Evolutionary conservation across 1,140 invertebrate genomes (phyloP).

Genomic region (Brachionus asplanchnoidis): DNA sequence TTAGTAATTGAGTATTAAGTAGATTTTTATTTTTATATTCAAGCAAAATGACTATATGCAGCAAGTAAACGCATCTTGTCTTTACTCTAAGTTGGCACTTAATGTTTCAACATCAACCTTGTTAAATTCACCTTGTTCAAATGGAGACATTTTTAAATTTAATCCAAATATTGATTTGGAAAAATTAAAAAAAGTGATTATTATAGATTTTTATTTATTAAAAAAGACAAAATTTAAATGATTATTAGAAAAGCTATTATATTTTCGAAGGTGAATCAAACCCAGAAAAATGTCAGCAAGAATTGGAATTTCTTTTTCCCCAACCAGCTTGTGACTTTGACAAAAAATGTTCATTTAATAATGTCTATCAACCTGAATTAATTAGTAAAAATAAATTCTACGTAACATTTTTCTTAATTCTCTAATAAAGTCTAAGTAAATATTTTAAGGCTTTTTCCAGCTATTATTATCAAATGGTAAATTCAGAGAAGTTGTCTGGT

Average conservation of each 20-base stretch:
- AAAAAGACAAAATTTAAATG: not conserved
- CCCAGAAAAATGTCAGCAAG: not conserved
- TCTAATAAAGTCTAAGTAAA: too few relatives aligned
- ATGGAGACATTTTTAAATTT: not conserved
- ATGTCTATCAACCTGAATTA: not conserved
- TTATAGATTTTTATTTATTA: not conserved
- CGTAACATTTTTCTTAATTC: not conserved
- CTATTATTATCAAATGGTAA: conserved; percentile 38
- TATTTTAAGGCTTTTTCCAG: conserved; percentile 8
- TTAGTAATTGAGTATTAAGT: not conserved
- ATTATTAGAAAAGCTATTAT: not conserved
- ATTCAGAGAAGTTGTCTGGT: not conserved
- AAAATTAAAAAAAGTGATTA: conserved; percentile 9
- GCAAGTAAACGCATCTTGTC: not conserved
- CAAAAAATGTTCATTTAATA: conserved; percentile 4
- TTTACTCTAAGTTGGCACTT: not conserved
- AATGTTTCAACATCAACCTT: not conserved
- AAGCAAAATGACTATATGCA: conserved; percentile 17
- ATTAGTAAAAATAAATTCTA: conserved; percentile 11
- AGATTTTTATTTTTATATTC: not conserved
- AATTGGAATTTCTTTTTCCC: not conserved
- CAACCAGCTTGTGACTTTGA: not conserved
- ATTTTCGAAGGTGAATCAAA: not conserved
- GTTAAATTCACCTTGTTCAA: conserved; percentile 18
- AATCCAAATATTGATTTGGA: not conserved